These are phyloP conservation scores for Pandemis cinnamomeana DNA, from an alignment of 2,888 invertebrate genomes.

Conservation along the genomic window DNA sequence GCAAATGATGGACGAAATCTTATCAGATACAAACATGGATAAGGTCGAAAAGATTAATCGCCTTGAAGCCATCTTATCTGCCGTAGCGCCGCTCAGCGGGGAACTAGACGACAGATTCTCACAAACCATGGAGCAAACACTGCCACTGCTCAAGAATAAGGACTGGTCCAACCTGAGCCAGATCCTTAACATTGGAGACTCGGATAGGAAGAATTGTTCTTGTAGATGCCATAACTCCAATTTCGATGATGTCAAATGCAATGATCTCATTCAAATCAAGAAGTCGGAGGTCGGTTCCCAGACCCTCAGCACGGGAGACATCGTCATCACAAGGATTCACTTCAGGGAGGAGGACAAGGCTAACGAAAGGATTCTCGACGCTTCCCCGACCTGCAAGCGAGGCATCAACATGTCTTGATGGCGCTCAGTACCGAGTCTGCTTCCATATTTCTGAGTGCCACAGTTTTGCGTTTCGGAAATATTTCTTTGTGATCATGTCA, in stretches of 20 bases:
- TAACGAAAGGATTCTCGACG: slow-evolving; percentile 77
- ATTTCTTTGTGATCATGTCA: slow-evolving; percentile 72
- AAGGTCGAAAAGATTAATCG: slow-evolving; percentile 94
- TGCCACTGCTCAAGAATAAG: slow-evolving; percentile 81
- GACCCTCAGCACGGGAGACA: slow-evolving; percentile 95
- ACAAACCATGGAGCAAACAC: slow-evolving; percentile 81
- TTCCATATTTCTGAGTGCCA: slow-evolving; percentile 78
- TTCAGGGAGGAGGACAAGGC: slow-evolving; percentile 81
- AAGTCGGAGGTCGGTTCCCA: slow-evolving; percentile 88
- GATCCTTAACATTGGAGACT: slow-evolving; percentile 76
- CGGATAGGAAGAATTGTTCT: slow-evolving; percentile 78
- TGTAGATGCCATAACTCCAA: slow-evolving; percentile 84
- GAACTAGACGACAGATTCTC: slow-evolving; percentile 83
- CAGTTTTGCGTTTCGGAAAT: slow-evolving; percentile 68
- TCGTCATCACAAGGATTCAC: slow-evolving; percentile 94
- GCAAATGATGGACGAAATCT: slow-evolving; percentile 94
- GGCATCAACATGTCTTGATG: slow-evolving; percentile 78
- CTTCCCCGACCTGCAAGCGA: slow-evolving; percentile 74
- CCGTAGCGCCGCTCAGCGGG: slow-evolving; percentile 89
- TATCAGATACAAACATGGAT: slow-evolving; percentile 93
- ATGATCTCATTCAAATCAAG: slow-evolving; percentile 78
- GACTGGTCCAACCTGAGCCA: slow-evolving; percentile 82
- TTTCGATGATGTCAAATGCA: slow-evolving; percentile 71
- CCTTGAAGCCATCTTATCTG: slow-evolving; percentile 92
- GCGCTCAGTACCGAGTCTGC: slow-evolving; percentile 59